phyloP scores from a whole-genome alignment of 1,140 invertebrate species.

The Anthonomus grandis region DNA sequence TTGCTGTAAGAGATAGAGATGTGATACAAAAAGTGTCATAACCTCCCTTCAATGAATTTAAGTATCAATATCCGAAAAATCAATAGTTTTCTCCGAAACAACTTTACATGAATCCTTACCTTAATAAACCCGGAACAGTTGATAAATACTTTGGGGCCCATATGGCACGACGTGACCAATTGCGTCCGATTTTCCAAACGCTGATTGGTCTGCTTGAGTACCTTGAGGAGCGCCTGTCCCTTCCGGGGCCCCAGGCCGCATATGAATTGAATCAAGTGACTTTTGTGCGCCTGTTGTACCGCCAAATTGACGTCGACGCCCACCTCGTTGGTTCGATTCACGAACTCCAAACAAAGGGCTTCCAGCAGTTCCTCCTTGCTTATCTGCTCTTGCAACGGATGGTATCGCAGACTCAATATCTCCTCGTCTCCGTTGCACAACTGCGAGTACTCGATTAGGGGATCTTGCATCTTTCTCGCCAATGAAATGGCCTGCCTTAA shows the following conservation, averaged over 20 bases:
- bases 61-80: no score
- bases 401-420: slow-evolving; percentile 90
- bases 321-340: slow-evolving; percentile 90
- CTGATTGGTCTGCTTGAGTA: slow-evolving; percentile 90
- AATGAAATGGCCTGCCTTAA: slow-evolving; percentile 89
- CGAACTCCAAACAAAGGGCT: slow-evolving; percentile 86
- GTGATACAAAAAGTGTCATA: no score
- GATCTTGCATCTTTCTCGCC: slow-evolving; percentile 90
- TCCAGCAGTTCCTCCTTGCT: slow-evolving; percentile 82
- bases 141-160: slow-evolving; percentile 98
- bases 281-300: slow-evolving; percentile 81
- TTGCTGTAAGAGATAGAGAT: no score
- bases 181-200: slow-evolving; percentile 92
- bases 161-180: slow-evolving; percentile 89
- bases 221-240: slow-evolving; percentile 84
- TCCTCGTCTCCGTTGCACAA: slow-evolving; percentile 94
- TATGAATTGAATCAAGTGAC: slow-evolving; percentile 94
- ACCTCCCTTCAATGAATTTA: no score
- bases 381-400: slow-evolving; percentile 81
- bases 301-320: slow-evolving; percentile 97
- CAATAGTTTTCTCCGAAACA: background rate
- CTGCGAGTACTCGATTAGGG: slow-evolving; percentile 93
- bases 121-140: slow-evolving; percentile 99
- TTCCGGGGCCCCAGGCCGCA: slow-evolving; percentile 96
- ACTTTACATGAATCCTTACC: slow-evolving; percentile 64